phyloP scores from a whole-genome alignment of 2,888 invertebrate genomes.

The Ferdinandea cuprea region DNA sequence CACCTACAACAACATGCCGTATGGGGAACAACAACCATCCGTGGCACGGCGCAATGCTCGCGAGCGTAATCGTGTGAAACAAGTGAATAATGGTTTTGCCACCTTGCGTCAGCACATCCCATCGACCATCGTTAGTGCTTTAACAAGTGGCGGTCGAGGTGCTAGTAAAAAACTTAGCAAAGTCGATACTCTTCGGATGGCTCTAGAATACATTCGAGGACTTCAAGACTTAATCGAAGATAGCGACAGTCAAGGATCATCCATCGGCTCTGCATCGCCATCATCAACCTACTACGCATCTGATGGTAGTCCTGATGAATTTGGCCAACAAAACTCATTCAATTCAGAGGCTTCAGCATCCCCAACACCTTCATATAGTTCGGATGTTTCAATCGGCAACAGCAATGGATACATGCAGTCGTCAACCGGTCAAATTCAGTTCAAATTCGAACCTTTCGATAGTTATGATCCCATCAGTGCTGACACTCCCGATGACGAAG shows the following conservation, averaged over 20 bases:
- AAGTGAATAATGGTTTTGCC: conserved; percentile 96
- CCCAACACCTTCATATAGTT: conserved; percentile 88
- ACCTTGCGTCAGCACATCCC: conserved; percentile 95
- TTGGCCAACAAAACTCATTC: conserved; percentile 76
- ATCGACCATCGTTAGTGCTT: conserved; percentile 88
- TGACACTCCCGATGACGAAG: conserved; percentile 95
- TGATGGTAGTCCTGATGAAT: conserved; percentile 79
- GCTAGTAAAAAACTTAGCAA: conserved; percentile 93
- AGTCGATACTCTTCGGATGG: conserved; percentile 93
- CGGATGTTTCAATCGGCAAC: conserved; percentile 78
- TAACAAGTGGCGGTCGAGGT: conserved; percentile 88
- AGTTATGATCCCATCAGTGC: conserved; percentile 93
- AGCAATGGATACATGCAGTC: conserved; percentile 50
- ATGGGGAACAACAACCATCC: conserved; percentile 90
- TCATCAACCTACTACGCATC: conserved; percentile 49
- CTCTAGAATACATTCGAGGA: conserved; percentile 95
- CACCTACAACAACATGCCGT: conserved; percentile 88
- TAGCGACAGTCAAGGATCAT: conserved; percentile 79
- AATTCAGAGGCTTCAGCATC: conserved; percentile 86
- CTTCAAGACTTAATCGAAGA: conserved; percentile 91
- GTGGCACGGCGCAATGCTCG: conserved; percentile 96
- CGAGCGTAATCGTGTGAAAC: conserved; percentile 96
- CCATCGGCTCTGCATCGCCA: conserved; percentile 42
- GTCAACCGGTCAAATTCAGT: conserved; percentile 75
- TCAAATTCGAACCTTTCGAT: conserved; percentile 86